phyloP scores from a whole-genome alignment of 2,888 invertebrate species.

The Muschampia staudingeri region DNA sequence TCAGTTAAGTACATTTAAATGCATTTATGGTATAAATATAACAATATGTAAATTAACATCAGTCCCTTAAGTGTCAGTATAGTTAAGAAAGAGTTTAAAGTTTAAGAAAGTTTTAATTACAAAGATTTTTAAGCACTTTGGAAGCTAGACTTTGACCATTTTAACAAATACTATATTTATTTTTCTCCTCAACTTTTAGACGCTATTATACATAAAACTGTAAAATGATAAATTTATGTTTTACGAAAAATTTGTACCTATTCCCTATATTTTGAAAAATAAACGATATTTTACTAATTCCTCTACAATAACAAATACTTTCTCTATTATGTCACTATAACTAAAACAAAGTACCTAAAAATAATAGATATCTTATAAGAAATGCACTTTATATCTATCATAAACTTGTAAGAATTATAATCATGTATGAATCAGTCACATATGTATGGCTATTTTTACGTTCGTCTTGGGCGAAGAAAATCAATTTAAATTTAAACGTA shows the following conservation, averaged over 20 bases:
- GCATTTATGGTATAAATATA: conserved; percentile 60
- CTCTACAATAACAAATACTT: conserved; percentile 42
- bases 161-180: conserved; percentile 52
- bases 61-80: conserved; percentile 67
- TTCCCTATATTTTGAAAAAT: conserved; percentile 51
- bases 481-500: not conserved
- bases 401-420: not conserved
- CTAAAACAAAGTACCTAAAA: conserved; percentile 21
- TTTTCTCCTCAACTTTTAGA: conserved; percentile 48
- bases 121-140: conserved; percentile 47
- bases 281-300: conserved; percentile 47
- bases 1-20: conserved; percentile 60
- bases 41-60: conserved; percentile 28
- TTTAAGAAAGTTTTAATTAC: conserved; percentile 32
- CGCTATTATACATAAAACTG: conserved; percentile 50
- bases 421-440: conserved; percentile 11
- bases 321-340: conserved; percentile 42
- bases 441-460: not conserved
- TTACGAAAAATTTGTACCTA: conserved; percentile 33
- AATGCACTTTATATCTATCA: conserved; percentile 17
- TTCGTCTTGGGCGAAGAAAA: not conserved
- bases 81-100: conserved; percentile 54
- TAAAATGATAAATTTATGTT: conserved; percentile 40
- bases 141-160: conserved; percentile 51
- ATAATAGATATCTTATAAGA: not conserved